Conservation (phyloP, 1,140 invertebrate genomes). For the Cydia amplana region DNA sequence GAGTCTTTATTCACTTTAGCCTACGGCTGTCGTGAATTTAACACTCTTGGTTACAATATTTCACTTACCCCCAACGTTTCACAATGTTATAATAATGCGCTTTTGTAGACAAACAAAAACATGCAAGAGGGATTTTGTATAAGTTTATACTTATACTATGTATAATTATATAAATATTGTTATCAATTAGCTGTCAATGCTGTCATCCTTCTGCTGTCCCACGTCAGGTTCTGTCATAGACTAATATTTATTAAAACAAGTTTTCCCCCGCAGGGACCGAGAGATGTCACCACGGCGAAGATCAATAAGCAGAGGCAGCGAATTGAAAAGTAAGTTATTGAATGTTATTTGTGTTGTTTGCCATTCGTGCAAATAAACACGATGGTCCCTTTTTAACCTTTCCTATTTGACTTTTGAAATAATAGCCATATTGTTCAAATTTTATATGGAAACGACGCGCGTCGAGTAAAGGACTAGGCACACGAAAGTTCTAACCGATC, state of each 20-base stretch:
- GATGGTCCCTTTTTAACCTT: background rate
- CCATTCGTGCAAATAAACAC: background rate
- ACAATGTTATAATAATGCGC: too few relatives aligned
- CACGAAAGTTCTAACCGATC: too few relatives aligned
- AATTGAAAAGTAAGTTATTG: constrained; percentile 75
- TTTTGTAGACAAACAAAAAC: too few relatives aligned
- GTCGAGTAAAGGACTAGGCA: too few relatives aligned
- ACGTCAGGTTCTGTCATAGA: background rate
- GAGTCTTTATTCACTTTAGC: too few relatives aligned
- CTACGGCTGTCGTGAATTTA: too few relatives aligned
- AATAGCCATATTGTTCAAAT: too few relatives aligned
- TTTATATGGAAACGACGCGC: too few relatives aligned
- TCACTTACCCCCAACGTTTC: too few relatives aligned
- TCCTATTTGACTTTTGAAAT: background rate
- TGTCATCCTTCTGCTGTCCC: background rate
- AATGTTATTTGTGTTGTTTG: constrained; percentile 1
- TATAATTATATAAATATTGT: background rate
- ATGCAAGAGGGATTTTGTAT: too few relatives aligned
- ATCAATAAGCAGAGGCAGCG: constrained; percentile 72
- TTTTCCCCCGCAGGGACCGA: constrained; percentile 76
- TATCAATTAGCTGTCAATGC: background rate
- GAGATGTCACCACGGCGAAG: constrained; percentile 77
- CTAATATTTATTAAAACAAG: constrained; percentile 57
- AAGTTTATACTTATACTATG: too few relatives aligned
- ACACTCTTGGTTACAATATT: too few relatives aligned